Evolutionary conservation across 2,888 invertebrate species (phyloP), one percentile per base, ranked within the genome.

Genomic region (Hylaea fasciaria): DNA sequence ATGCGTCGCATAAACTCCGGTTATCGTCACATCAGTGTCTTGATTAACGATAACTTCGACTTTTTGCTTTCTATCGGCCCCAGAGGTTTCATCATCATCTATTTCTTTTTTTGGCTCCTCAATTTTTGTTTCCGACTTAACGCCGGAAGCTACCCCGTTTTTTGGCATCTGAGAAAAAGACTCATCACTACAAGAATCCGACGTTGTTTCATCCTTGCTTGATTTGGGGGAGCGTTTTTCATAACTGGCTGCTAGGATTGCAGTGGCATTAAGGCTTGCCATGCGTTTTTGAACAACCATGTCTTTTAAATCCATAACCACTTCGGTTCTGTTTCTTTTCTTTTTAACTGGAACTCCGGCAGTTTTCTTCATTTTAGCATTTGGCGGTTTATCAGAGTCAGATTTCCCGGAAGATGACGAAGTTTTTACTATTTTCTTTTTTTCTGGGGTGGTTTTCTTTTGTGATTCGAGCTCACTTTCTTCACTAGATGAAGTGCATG

Each of bases 231-330:
- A 94, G 51, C 93, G 92, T 78, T 95, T 96, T 82, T 97, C 97
- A 76, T 97, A 97, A 68, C 97, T 97, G 16, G 97, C 97, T 0
- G 97, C 97, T 68, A 98, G 93, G 75, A 98, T 97, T 16, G 98
- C 98, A 37, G 96, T 96, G 12, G 98, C 98, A 83, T 98, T 98
- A 32, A 98, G 89, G 80, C 97, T 97, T 16, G 98, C 98, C 97
- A 98, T 97, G 32, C 98, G 94, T 81, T 97, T 98, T 71, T 96
- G 94, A 13, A 97, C 97, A 7, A 97, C 95, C 94, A 97, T 96
- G 71, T 97, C 97, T 76, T 96, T 96, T 48, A 97, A 91, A 76
- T 97, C 97, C 96, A 96, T 96, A 28, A 95, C 93, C 41, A 94
- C 86, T 81, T 95, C 95, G 56, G 92, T 93, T 69, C 94, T 89